Evolutionary conservation across 2,113 vertebrate genomes (phyloP).

Genomic region (Gambusia holbrooki): DNA sequence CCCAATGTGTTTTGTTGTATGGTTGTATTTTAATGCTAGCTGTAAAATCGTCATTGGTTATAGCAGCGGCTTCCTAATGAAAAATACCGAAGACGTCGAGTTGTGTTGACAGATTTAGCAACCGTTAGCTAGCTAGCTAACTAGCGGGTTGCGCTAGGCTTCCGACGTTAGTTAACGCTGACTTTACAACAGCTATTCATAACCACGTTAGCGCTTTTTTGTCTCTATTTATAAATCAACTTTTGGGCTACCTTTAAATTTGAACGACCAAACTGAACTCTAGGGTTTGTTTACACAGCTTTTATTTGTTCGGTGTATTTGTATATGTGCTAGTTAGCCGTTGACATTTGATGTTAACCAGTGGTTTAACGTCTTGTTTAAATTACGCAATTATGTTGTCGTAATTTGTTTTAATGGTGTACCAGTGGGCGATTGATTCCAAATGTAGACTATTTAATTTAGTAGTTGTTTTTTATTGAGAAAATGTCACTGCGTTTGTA

Average conservation of each 20-base stretch:
- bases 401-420: too few species aligned
- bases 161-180: neutral
- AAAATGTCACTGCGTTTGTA: neutral
- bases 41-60: neutral
- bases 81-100: constrained; percentile 25
- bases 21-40: fast-evolving
- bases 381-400: constrained; percentile 11
- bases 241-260: neutral
- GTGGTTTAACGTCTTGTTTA: constrained; percentile 30
- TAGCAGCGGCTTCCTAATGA: neutral
- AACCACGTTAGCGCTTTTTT: constrained; percentile 1
- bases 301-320: constrained; percentile 4
- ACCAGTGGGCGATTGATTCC: too few species aligned
- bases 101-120: constrained; percentile 7
- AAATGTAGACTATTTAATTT: too few species aligned
- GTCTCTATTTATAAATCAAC: neutral
- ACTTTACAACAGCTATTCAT: neutral
- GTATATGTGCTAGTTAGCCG: neutral
- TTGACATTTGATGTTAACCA: constrained; percentile 12
- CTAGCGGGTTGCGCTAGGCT: neutral
- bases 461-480: too few species aligned
- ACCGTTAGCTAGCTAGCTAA: constrained; percentile 16
- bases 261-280: neutral
- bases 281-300: neutral
- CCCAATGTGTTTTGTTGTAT: fast-evolving